Base-by-base conservation (phyloP, 2,888 invertebrate genomes). In the Sturmia bella region DNA sequence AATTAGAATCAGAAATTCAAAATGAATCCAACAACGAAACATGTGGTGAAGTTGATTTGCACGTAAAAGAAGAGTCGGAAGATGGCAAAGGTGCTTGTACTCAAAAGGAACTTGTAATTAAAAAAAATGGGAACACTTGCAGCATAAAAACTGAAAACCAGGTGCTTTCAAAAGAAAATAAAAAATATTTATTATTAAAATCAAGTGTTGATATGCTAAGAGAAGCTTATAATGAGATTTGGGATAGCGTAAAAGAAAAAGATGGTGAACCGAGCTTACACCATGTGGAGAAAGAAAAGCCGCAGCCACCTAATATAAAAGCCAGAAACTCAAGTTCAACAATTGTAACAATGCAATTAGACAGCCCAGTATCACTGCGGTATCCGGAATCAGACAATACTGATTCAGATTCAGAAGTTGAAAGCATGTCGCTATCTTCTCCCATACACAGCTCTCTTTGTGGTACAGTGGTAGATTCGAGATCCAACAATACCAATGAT, bases 161-260 rank as follows among this genome's bases (percentile, higher is more conserved):
- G 69, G 83, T 72, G 68, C 63, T 80, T 54, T 61, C 75, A 24
- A 77, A 76, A 32, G 78, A 84, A 63, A 83, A 84, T 45, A 85
- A 83, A 70, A 84, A 83, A 19, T 84, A 86, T 61, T 63, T 83
- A 17, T 73, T 86, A 61, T 73, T 87, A 19, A 85, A 86, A 57
- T 59, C 81, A 39, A 87, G 86, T 41, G 84, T 86, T 19, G 19
- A 75, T 19, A 84, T 87, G 64, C 57, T 87, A 24, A 84, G 84
- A 27, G 87, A 87, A 63, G 84, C 85, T 1, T 86, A 85, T 43
- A 85, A 84, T 69, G 87, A 87, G 12, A 84, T 87, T 24, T 83
- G 80, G 37, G 68, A 83, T 24, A 84, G 56, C 48, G 54, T 85
- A n/a, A 66, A 57, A 15, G 69, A 79, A 73, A n/a, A 56, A 17